Conservation (phyloP, 2,113 vertebrate genomes). For the Peromyscus californicus region DNA sequence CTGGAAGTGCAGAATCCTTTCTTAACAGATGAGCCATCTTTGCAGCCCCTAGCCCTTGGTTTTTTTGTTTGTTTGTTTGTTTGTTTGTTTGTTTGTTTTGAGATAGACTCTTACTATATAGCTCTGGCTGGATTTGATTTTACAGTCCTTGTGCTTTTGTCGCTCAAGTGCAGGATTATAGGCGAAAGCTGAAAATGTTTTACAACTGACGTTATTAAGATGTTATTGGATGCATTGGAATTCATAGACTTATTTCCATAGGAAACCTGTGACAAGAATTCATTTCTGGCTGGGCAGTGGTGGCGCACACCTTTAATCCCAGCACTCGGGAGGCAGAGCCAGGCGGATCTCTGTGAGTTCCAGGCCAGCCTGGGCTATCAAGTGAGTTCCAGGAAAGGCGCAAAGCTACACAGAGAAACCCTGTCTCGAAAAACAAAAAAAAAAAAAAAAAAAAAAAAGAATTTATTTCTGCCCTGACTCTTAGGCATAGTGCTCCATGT, state of each 20-base stretch:
- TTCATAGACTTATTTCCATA: background rate
- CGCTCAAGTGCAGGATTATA: background rate
- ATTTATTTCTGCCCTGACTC: background rate
- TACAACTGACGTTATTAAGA: background rate
- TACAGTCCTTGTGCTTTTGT: background rate
- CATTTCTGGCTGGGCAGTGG: no score
- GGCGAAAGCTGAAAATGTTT: background rate
- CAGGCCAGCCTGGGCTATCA: no score
- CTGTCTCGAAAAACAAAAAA: no score
- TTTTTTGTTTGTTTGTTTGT: background rate
- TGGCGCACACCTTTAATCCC: no score
- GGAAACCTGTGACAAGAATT: background rate
- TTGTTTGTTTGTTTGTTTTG: background rate
- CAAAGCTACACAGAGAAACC: no score
- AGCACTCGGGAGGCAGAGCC: no score
- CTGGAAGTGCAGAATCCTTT: background rate
- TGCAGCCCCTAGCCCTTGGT: background rate
- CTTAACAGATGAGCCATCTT: background rate
- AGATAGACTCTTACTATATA: no score
- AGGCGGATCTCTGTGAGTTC: no score
- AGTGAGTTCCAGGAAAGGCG: no score
- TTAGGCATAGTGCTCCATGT: accelerated
- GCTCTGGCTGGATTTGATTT: background rate
- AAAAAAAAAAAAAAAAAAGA: no score
- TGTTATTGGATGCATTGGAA: constrained; percentile 13